Evolutionary conservation across 2,888 invertebrate genomes (phyloP), one percentile per base, ranked within the genome.

Genomic region (Ochropleura plecta): DNA sequence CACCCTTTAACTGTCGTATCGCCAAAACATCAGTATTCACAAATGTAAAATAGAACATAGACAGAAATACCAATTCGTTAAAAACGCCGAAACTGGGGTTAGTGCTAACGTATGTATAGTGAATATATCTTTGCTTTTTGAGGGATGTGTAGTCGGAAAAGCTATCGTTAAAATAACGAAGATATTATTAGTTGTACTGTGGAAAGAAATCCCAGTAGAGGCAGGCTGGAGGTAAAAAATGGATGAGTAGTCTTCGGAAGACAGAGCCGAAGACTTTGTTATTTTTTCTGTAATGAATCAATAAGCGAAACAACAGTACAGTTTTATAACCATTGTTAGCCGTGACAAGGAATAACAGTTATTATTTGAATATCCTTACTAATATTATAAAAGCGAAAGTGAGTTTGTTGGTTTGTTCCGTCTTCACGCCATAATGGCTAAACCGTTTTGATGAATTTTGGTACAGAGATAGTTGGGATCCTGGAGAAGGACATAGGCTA

Each of bases 1-100:
- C 81, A 76, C 73, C 83, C 73, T 59, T 57, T 70, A 76, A 69
- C 72, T 48, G 68, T 57, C 68, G 76, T 79, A 46, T 53, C 53
- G 16, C 40, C 64, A 59, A 75, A 77, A 81, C 73, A 84, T 81
- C 68, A 75, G 84, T 84, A 83, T 83, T 84, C 71, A 69, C 48
- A 70, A 70, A 51, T 49, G 60, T 70, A 20, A 64, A 44, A 68
- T 46, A 44, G 14, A 46, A 70, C 12, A n/a, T 42, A 10, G 16
- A 0, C 64, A 76, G 73, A 84, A 84, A 30, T 30, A 51, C 30
- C 49, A 70, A 12, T 64, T 42, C 9, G 46, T 16, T 16, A 65
- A 51, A 51, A 12, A 20, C 16, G 1, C 12, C 0, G 7, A 48
- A 57, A 49, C 7, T 60, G 30, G 30, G 14, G 12, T 12, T 30